Conservation (phyloP, 2,888 invertebrate genomes). For the Pyrrhosoma nymphula region DNA sequence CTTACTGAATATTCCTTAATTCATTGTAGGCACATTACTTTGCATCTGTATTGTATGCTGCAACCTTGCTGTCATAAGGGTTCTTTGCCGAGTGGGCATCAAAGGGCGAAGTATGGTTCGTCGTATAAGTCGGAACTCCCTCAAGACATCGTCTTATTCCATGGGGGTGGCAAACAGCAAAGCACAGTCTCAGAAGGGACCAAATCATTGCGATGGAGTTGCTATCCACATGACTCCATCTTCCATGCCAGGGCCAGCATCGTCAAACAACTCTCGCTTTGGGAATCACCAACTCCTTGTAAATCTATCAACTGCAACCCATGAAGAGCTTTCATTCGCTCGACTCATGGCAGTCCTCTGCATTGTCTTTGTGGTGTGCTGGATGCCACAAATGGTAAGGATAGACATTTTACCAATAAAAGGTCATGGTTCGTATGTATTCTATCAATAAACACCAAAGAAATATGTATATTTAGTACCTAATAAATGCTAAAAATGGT, state of each 20-base stretch:
- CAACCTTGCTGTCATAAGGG: conserved; percentile 89
- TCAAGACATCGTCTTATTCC: conserved; percentile 30
- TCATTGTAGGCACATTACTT: conserved; percentile 83
- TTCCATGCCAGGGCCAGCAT: conserved; percentile 2
- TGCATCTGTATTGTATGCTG: conserved; percentile 89
- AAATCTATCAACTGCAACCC: conserved; percentile 80
- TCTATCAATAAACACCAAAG: too few species aligned
- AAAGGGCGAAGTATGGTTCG: conserved; percentile 53
- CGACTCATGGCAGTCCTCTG: conserved; percentile 91
- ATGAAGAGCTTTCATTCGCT: conserved; percentile 92
- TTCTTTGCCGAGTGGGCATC: conserved; percentile 82
- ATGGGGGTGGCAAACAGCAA: conserved; percentile 11
- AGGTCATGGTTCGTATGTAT: too few species aligned
- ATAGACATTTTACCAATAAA: background rate
- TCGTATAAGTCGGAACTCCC: conserved; percentile 46
- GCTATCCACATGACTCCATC: conserved; percentile 57
- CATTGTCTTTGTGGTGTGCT: conserved; percentile 90
- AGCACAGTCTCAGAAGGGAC: background rate
- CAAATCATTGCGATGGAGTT: conserved; percentile 19
- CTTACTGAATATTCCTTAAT: too few species aligned
- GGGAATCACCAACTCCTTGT: conserved; percentile 73
- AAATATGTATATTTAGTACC: too few species aligned
- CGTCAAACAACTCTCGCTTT: background rate
- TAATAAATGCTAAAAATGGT: too few species aligned
- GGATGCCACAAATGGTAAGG: conserved; percentile 93